phyloP scores from a whole-genome alignment of 2,888 invertebrate genomes.

The Eupithecia inturbata region DNA sequence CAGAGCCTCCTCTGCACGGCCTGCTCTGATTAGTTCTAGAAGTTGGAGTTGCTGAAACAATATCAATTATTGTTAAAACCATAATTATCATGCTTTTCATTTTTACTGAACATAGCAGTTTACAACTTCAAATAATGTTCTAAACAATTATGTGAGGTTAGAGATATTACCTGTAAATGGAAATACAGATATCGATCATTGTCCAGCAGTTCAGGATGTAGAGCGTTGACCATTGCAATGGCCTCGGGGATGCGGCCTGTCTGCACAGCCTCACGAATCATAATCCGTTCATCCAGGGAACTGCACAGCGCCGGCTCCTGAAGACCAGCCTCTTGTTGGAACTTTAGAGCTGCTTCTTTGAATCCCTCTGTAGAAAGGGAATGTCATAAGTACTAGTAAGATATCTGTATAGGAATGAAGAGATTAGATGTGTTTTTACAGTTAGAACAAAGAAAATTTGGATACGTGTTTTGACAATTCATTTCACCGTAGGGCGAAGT shows the following conservation, averaged over 20 bases:
- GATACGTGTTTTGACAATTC: neutral
- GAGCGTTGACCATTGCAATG: constrained; percentile 95
- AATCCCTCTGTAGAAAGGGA: constrained; percentile 88
- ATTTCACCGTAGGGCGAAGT: neutral
- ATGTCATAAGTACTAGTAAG: neutral
- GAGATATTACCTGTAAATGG: constrained; percentile 89
- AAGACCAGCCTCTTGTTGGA: constrained; percentile 95
- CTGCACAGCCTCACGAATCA: constrained; percentile 97
- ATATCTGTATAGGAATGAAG: neutral
- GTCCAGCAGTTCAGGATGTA: constrained; percentile 97
- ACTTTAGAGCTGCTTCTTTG: constrained; percentile 98
- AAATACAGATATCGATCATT: constrained; percentile 98
- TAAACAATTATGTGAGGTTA: neutral
- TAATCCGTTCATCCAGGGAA: constrained; percentile 94
- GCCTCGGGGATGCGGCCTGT: constrained; percentile 96
- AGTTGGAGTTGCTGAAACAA: constrained; percentile 91
- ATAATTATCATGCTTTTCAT: neutral
- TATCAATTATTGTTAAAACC: neutral
- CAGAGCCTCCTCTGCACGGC: constrained; percentile 93
- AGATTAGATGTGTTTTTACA: neutral
- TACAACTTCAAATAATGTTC: neutral
- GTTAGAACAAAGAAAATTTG: constrained; percentile 16
- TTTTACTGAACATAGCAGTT: neutral
- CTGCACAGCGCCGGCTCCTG: constrained; percentile 85
- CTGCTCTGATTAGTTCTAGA: constrained; percentile 93